phyloP scores from a whole-genome alignment of 2,797 vertebrate genomes.

The Alauda arvensis region DNA sequence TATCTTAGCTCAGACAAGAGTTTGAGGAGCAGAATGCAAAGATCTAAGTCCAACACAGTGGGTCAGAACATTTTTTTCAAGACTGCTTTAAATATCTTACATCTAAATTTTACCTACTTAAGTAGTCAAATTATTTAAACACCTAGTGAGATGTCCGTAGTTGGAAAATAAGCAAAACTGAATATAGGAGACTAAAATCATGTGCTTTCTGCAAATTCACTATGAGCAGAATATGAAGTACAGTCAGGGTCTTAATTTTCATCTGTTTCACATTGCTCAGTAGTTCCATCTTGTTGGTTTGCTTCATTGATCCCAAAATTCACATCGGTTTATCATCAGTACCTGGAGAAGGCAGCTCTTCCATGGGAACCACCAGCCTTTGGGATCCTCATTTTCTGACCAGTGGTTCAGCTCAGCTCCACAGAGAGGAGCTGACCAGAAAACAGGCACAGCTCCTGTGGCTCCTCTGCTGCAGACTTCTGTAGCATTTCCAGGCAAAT shows the following conservation, averaged over 20 bases:
- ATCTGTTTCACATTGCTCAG: background rate
- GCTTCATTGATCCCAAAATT: background rate
- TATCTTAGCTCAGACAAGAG: background rate
- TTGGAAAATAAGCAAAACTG: background rate
- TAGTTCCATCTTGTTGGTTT: background rate
- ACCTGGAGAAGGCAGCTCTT: background rate
- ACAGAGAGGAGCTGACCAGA: background rate
- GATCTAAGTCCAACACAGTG: background rate
- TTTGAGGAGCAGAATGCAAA: background rate
- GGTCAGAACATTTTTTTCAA: background rate
- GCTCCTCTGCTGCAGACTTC: background rate
- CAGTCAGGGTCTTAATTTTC: background rate
- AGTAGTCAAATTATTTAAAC: background rate
- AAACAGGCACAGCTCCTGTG: background rate
- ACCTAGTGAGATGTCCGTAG: background rate
- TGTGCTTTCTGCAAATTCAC: background rate
- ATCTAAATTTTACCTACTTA: background rate
- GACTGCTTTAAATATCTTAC: background rate
- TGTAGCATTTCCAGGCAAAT: background rate
- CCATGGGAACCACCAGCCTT: background rate
- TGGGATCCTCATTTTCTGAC: background rate
- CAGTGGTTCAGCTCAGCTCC: background rate
- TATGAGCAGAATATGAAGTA: background rate
- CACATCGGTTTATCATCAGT: rapidly evolving
- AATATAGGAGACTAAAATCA: background rate